Base-by-base conservation (phyloP, 2,888 invertebrate genomes). In the Agrochola lychnidis region DNA sequence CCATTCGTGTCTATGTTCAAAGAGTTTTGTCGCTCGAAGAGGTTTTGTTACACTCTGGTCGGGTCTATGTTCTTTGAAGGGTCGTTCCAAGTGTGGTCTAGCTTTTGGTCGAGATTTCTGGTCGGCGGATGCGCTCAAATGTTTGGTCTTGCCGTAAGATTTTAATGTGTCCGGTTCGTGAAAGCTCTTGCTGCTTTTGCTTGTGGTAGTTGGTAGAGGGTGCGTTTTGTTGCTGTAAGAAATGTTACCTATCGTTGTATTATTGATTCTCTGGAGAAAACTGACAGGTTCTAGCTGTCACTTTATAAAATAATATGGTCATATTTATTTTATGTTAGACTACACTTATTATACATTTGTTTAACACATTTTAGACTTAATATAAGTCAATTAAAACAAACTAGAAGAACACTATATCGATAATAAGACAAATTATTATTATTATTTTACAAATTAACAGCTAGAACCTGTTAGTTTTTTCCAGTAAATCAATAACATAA, bases 21-120 rank as follows among this genome's bases (percentile, higher is more conserved):
- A 94, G 0, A 92, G 78, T 76, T 93, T 94, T 0, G 94, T 93
- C 0, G 95, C 94, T 62, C 93, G 89, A 4, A 95, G 67, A 0
- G 96, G 95, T 82, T 95, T 95, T 4, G 90, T 76, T 9, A 94
- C 92, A n/a, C 88, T 87, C 66, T 94, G 94, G 2, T 96, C 96
- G 0, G 95, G 94, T 59, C 92, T 92, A 82, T 92, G 93, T 61
- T 96, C 95, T 78, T 94, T 96, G 16, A 95, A 16, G 0, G 94
- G 92, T 63, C 92, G 89, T 3, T 96, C 95, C 0, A 83, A 19
- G 25, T 72, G 80, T 1, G 82, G 86, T 82, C 93, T 91, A 16
- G 51, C 45, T 75, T 91, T 92, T 0, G 91, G 83, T 2, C 94
- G 87, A 2, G 85, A 74, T 84, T 95, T 95, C 59, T 92, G 91